Evolutionary conservation across 2,888 invertebrate genomes (phyloP), one percentile per base, ranked within the genome.

Genomic region (Dolichopus griseipennis): DNA sequence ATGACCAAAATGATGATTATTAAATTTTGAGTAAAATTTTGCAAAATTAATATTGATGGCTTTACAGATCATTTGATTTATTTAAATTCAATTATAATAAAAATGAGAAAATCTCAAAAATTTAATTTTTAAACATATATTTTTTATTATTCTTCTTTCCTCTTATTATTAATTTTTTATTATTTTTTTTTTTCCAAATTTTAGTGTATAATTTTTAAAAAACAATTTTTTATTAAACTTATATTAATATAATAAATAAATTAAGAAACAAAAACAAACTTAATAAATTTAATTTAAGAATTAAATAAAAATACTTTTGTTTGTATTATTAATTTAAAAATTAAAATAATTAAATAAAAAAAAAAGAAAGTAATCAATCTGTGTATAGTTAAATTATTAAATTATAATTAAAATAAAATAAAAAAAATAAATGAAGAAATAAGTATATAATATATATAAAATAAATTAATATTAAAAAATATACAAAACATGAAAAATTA

Each of bases 341-440:
- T 27, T 4, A 27, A 27, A 27, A 4, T n/a, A n/a, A n/a, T n/a
- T n/a, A n/a, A 27, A 27, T 27, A 27, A 27, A 27, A 27, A 27
- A 5, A 27, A 27, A 27, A 27, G 5, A 27, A 27, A 27, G 27
- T 52, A 52, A 52, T 52, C 52, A 52, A 52, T 52, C 52, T 52
- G 52, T 52, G 52, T 52, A 52, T 52, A 52, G 52, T 52, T 52
- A 52, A 52, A 52, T 52, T 52, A 52, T 52, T 52, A n/a, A 52
- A 52, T 52, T 9, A 52, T 12, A 52, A n/a, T 52, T 18, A 37
- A 37, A 37, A 10, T 34, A 34, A 34, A 34, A 34, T 34, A 34
- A 34, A 7, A 43, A n/a, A 52, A 12, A 52, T 52, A 52, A 18
- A 52, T 43, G 12, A 9, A 52, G 9, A 52, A 12, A 52, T 52